These are phyloP conservation scores for Zingel zingel DNA, from an alignment of 2,113 vertebrate species.

Conservation along the genomic window DNA sequence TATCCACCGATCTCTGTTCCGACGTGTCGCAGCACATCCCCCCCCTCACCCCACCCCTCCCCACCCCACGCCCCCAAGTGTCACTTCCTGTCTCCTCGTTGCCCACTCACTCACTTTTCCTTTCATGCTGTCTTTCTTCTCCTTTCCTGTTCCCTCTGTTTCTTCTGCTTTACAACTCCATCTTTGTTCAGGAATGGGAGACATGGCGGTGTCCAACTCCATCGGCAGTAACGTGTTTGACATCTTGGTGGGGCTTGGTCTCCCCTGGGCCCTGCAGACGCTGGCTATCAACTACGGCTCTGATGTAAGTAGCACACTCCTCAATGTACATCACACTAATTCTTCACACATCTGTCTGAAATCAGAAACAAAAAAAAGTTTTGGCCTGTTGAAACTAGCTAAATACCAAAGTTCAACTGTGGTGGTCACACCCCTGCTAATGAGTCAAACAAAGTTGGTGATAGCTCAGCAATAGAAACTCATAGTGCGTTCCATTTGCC, in stretches of 20 bases:
- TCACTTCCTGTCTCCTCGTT: not conserved
- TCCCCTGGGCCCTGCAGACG: constrained; percentile 95
- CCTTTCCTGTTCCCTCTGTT: not conserved
- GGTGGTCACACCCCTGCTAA: no score
- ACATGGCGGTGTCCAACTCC: constrained; percentile 98
- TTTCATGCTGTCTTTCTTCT: constrained; percentile 1
- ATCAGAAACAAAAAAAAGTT: no score
- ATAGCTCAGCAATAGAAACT: no score
- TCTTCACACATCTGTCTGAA: not conserved
- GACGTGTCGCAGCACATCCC: not conserved
- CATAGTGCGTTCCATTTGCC: no score
- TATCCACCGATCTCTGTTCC: not conserved
- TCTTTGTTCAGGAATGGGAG: constrained; percentile 90
- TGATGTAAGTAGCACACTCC: constrained; percentile 86
- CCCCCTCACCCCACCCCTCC: no score
- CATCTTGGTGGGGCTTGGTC: constrained; percentile 94
- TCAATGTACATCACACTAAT: not conserved
- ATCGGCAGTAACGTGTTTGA: constrained; percentile 98
- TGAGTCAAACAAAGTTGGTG: no score
- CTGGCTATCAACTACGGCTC: constrained; percentile 94
- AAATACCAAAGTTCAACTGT: no score
- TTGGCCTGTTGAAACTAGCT: no score
- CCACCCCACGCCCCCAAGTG: not conserved
- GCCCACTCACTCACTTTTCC: constrained; percentile 1
- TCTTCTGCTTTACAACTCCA: not conserved